Conservation (phyloP, 2,797 vertebrate genomes). For the Coendou prehensilis region DNA sequence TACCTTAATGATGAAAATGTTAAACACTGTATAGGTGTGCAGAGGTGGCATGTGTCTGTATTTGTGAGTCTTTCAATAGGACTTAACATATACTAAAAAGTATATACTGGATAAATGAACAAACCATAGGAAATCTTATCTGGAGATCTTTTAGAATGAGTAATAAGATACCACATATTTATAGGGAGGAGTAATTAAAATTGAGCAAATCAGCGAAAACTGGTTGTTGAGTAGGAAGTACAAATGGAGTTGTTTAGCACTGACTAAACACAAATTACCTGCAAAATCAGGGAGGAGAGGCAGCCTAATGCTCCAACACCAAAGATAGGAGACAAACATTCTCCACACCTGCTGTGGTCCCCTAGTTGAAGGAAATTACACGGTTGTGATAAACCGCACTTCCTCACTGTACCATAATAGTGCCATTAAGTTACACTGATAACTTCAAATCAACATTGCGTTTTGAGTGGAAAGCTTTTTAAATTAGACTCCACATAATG, state of each 20-base stretch:
- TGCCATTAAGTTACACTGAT: background rate
- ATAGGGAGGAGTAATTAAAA: background rate
- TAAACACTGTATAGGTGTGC: background rate
- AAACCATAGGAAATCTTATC: background rate
- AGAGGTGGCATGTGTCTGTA: background rate
- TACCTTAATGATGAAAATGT: background rate
- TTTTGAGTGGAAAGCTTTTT: background rate
- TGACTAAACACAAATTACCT: background rate
- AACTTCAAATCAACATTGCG: background rate
- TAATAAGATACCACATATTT: background rate
- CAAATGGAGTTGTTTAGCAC: too few species aligned
- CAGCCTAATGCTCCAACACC: background rate
- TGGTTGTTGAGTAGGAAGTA: background rate
- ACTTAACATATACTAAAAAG: background rate
- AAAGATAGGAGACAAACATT: background rate
- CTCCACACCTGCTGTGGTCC: background rate
- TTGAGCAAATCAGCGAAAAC: background rate
- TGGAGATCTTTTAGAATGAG: background rate
- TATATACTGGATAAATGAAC: background rate
- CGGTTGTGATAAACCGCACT: background rate
- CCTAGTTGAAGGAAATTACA: too few species aligned
- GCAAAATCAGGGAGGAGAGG: background rate
- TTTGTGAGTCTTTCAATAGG: background rate
- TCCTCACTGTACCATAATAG: accelerated
- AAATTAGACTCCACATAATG: background rate